Base-by-base conservation (phyloP, 2,888 invertebrate genomes). In the Sphaeridia pumilis region DNA sequence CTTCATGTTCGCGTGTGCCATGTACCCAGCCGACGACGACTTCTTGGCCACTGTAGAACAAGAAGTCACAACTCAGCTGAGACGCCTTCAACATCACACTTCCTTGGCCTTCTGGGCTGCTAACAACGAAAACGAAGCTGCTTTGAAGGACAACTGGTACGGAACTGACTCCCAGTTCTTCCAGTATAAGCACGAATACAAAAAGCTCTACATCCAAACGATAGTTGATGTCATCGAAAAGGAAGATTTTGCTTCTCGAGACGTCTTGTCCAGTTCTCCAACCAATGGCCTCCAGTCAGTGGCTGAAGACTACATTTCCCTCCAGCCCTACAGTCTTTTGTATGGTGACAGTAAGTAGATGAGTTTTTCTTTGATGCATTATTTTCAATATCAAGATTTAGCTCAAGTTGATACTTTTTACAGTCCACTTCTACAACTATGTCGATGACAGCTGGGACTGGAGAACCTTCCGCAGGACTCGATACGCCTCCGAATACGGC, bases 401-500 rank as follows among this genome's bases (percentile, higher is more conserved):
- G 4, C n/a, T 22, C 21, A 36, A 48, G 22, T 7, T 44, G n/a
- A 20, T 12, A 31, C n/a, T 31, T 41, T 26, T 73, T 73, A 35
- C 65, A 83, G 83, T 85, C 5, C 95, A 97, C 69, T 88, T 82
- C 69, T 97, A 98, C 70, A 84, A 88, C 66, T 92, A 94, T 67
- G 49, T 80, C 0, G 72, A 74, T 24, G 83, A 97, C 67, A 79
- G 82, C 50, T 97, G 92, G 90, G 74, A 85, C 66, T 75, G 80
- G 46, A 77, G 76, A 54, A 80, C 78, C 4, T 93, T 58, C 17
- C 36, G 44, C 2, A 34, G 51, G 27, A 56, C 59, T 2, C 25
- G 64, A 12, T 95, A 97, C 71, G 81, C 84, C 3, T 94, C 97
- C 0, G 98, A 99, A 71, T 99, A 90, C 68, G 98, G 98, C 1